Percentiles rank a stretch among this genome's conserved stretches.
Conservation (phyloP, 2,888 invertebrate species). For the Pegoplata infirma region DNA sequence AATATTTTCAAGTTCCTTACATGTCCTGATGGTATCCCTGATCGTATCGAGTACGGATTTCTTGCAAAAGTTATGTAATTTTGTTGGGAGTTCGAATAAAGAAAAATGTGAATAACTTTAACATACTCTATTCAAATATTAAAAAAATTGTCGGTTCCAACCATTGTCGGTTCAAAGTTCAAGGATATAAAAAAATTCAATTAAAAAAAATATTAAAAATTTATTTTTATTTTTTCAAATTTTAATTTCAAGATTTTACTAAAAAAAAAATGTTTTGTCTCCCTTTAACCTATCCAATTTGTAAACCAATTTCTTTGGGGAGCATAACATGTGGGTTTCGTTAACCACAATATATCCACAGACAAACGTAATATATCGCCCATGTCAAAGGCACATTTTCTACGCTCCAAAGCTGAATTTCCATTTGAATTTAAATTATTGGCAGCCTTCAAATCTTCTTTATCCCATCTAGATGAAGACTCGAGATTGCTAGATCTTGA, state of each 20-base stretch:
- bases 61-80: too few relatives aligned
- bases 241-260: neutral
- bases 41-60: too few relatives aligned
- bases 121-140: too few relatives aligned
- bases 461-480: slow-evolving; percentile 32
- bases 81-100: too few relatives aligned
- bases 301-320: slow-evolving; percentile 73
- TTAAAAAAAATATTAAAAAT: neutral
- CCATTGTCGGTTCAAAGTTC: too few relatives aligned
- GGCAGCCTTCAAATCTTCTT: slow-evolving; percentile 23
- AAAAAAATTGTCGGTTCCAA: too few relatives aligned
- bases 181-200: neutral
- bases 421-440: neutral
- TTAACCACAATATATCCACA: slow-evolving; percentile 73
- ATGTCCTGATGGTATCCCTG: too few relatives aligned
- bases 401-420: slow-evolving; percentile 57
- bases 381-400: slow-evolving; percentile 72
- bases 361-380: slow-evolving; percentile 72
- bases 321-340: slow-evolving; percentile 73
- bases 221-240: neutral
- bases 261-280: neutral
- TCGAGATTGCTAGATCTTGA: slow-evolving; percentile 25
- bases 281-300: slow-evolving; percentile 69
- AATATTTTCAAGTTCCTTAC: too few relatives aligned
- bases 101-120: too few relatives aligned